Evolutionary conservation across 2,888 invertebrate species (phyloP).

Genomic region (Gonocerus acuteangulatus): DNA sequence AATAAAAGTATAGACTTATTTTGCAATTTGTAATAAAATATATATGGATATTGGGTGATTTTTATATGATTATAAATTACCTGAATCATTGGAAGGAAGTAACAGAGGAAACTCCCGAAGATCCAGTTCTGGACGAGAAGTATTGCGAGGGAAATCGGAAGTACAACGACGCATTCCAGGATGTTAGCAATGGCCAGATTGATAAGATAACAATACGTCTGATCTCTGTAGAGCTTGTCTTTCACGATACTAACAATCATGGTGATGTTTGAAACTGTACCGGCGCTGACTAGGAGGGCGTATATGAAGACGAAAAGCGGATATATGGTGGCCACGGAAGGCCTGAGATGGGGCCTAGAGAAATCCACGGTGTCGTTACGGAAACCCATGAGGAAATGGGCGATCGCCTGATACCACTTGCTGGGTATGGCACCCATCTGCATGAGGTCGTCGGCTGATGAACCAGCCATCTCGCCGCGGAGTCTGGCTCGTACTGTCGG

Average conservation of each 20-base stretch:
- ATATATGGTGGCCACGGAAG: conserved; percentile 51
- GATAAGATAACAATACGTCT: conserved; percentile 57
- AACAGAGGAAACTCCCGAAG: conserved; percentile 63
- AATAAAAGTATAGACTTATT: too few species aligned
- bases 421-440: conserved; percentile 38
- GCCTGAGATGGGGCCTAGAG: conserved; percentile 53
- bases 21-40: too few species aligned
- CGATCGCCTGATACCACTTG: conserved; percentile 42
- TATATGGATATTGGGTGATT: too few species aligned
- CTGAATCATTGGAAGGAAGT: conserved; percentile 65
- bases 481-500: neutral
- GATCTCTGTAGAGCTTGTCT: conserved; percentile 52
- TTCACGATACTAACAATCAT: conserved; percentile 52
- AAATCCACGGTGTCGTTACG: conserved; percentile 49
- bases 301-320: conserved; percentile 58
- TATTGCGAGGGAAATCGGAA: conserved; percentile 60
- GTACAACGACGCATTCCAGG: conserved; percentile 57
- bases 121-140: conserved; percentile 65
- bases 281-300: conserved; percentile 50
- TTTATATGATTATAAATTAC: too few species aligned
- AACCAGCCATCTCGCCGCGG: neutral
- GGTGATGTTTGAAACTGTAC: conserved; percentile 52
- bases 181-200: conserved; percentile 60
- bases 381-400: conserved; percentile 42
- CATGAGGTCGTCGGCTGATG: conserved; percentile 16